Conservation (phyloP, 2,888 invertebrate species). For the Halocaridina rubra region DNA sequence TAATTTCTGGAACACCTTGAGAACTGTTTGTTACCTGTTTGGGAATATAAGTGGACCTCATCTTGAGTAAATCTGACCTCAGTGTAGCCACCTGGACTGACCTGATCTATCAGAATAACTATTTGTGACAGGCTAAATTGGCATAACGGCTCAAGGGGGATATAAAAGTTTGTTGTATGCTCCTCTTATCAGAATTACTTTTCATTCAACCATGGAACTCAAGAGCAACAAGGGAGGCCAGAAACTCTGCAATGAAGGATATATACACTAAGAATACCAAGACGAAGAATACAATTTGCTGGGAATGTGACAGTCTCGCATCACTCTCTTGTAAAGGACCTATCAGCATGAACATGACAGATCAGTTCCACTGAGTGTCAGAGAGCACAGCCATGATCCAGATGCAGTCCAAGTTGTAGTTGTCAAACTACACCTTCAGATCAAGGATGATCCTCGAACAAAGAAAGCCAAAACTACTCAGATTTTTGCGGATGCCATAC, state of each 20-base stretch:
- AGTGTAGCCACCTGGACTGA: too few species aligned
- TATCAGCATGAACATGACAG: neutral
- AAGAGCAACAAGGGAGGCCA: conserved; percentile 4
- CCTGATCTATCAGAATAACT: too few species aligned
- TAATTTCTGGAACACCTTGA: too few species aligned
- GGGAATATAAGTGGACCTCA: too few species aligned
- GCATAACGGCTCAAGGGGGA: too few species aligned
- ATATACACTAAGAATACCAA: neutral
- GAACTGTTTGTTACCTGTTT: too few species aligned
- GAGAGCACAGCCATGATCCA: neutral
- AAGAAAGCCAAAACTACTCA: neutral
- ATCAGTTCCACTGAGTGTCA: neutral
- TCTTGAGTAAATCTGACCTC: too few species aligned
- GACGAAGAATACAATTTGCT: neutral
- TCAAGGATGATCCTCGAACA: neutral
- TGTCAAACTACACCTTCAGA: neutral
- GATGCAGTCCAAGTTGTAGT: neutral
- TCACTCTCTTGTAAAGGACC: neutral
- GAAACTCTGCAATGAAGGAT: neutral
- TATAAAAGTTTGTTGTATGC: too few species aligned
- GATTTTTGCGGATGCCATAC: too few species aligned
- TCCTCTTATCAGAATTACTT: too few species aligned
- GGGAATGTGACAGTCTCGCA: neutral
- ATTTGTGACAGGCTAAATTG: too few species aligned
- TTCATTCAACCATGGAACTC: conserved; percentile 11